phyloP scores from a whole-genome alignment of 2,888 invertebrate species.

The Corythucha ciliata region DNA sequence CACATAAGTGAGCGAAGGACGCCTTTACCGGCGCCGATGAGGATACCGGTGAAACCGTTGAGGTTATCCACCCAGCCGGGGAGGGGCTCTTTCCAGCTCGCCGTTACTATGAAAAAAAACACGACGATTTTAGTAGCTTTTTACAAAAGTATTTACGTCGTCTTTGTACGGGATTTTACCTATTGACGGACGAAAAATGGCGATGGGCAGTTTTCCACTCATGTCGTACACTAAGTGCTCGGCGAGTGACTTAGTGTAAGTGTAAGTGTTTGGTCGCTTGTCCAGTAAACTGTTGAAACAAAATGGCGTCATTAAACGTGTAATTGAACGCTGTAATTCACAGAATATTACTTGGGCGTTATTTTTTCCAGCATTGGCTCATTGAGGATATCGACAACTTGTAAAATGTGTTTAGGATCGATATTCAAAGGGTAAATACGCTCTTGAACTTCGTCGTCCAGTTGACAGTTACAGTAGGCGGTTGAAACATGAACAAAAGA shows the following conservation, averaged over 20 bases:
- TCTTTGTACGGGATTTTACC: conserved; percentile 47
- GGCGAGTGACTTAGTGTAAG: conserved; percentile 89
- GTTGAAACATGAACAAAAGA: conserved; percentile 60
- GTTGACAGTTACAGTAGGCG: conserved; percentile 62
- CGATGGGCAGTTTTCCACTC: conserved; percentile 66
- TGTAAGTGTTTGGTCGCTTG: conserved; percentile 86
- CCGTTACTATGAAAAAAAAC: conserved; percentile 53
- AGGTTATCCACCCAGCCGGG: conserved; percentile 87
- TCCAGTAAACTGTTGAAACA: conserved; percentile 51
- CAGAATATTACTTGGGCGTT: conserved; percentile 40
- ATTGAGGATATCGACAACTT: conserved; percentile 42
- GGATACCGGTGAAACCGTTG: conserved; percentile 75
- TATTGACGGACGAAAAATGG: conserved; percentile 90
- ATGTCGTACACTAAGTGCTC: conserved; percentile 75
- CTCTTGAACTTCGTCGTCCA: conserved; percentile 45
- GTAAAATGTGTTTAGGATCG: conserved; percentile 41
- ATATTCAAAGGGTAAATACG: conserved; percentile 43
- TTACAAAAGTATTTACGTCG: background rate
- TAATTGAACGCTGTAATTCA: background rate
- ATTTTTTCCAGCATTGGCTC: conserved; percentile 41
- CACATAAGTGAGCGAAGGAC: conserved; percentile 46
- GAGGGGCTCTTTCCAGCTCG: conserved; percentile 64
- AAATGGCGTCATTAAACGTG: background rate
- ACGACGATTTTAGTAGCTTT: background rate
- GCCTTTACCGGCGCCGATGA: conserved; percentile 44